A percentile compares a stretch with the other conserved stretches of the same genome.
These are phyloP conservation scores for Octodonta nipae DNA, from an alignment of 2,888 invertebrate species.

Conservation along the genomic window DNA sequence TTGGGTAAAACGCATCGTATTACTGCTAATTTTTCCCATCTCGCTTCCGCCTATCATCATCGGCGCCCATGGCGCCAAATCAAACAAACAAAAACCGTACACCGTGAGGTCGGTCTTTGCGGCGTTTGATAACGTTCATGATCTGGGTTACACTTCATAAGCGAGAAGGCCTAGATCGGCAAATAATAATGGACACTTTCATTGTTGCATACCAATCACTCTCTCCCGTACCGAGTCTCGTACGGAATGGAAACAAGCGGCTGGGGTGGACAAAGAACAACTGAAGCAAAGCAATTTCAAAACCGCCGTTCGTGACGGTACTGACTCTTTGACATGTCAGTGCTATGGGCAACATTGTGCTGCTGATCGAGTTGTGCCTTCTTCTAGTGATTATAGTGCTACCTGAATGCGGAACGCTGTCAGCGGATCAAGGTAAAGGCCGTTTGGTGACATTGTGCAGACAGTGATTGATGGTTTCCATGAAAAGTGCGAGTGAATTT, in stretches of 20 bases:
- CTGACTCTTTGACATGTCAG: conserved; percentile 21
- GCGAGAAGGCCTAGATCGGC: conserved; percentile 20
- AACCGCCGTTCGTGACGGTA: conserved; percentile 6
- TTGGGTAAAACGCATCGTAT: too few species aligned
- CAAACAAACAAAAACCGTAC: too few species aligned
- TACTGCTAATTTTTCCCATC: too few species aligned
- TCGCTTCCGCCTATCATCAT: too few species aligned
- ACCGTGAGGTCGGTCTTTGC: background rate
- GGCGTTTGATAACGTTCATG: conserved; percentile 4
- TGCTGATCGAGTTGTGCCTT: conserved; percentile 19
- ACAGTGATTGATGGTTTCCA: too few species aligned
- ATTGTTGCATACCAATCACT: conserved; percentile 30
- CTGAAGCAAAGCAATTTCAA: conserved; percentile 3
- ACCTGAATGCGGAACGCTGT: conserved; percentile 26
- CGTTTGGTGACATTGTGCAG: too few species aligned
- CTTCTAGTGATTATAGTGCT: conserved; percentile 19
- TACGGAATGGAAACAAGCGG: conserved; percentile 14
- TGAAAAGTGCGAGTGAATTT: too few species aligned
- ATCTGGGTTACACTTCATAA: conserved; percentile 20
- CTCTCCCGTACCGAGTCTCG: conserved; percentile 20
- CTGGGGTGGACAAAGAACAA: conserved; percentile 10
- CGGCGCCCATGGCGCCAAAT: too few species aligned
- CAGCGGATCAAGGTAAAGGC: conserved; percentile 26
- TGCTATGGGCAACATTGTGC: conserved; percentile 26
- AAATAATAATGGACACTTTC: conserved; percentile 26